Conservation (phyloP, 2,113 vertebrate species). For the Leuciscus idus region DNA sequence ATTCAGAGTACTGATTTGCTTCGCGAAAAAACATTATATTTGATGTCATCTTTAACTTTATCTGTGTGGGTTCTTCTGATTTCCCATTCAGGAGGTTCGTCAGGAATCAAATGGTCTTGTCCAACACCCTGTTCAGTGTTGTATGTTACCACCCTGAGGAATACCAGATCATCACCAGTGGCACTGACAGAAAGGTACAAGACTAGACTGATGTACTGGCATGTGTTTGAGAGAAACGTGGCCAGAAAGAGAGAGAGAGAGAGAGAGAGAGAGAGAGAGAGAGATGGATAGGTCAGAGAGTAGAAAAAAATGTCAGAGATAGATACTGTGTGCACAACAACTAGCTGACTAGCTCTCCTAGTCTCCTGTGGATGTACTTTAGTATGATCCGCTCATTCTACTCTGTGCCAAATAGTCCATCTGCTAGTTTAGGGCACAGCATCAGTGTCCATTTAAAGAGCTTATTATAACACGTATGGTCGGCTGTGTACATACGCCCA, state of each 20-base stretch:
- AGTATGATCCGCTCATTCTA: conserved; percentile 67
- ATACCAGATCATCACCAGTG: conserved; percentile 87
- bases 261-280: conserved; percentile 18
- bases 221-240: not conserved
- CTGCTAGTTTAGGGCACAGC: conserved; percentile 73
- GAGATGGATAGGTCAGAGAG: not conserved
- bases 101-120: conserved; percentile 84
- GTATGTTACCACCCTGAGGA: conserved; percentile 90
- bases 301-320: conserved; percentile 23
- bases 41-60: not conserved
- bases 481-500: not conserved
- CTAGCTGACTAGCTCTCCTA: conserved; percentile 45
- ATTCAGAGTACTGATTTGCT: not conserved
- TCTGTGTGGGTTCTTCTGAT: not conserved
- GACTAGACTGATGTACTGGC: not conserved
- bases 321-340: conserved; percentile 26
- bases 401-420: conserved; percentile 73
- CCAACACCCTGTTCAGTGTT: conserved; percentile 82
- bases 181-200: conserved; percentile 85
- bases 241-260: conserved; percentile 16
- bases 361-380: conserved; percentile 70
- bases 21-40: too few relatives aligned
- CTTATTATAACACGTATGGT: not conserved
- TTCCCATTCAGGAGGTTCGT: conserved; percentile 73
- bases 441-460: conserved; percentile 30